These are phyloP conservation scores for Malurus elegans DNA, from an alignment of 2,113 vertebrate genomes.

Conservation along the genomic window DNA sequence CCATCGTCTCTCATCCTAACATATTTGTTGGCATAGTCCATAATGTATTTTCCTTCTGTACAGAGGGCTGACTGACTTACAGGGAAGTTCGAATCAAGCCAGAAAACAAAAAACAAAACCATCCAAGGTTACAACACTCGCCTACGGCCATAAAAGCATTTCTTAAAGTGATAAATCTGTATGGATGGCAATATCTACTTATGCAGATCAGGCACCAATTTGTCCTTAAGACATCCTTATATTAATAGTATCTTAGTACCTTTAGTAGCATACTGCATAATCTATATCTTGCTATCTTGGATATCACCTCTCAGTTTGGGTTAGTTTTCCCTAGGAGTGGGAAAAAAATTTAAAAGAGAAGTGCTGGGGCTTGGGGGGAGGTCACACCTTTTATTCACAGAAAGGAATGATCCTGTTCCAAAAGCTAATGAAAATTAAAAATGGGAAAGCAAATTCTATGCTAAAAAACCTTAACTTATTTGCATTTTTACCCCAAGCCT, in stretches of 20 bases:
- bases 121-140: not conserved
- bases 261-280: not conserved
- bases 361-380: fast-evolving
- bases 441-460: not conserved
- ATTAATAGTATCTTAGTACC: not conserved
- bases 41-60: not conserved
- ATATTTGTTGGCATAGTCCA: not conserved
- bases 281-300: not conserved
- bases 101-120: not conserved
- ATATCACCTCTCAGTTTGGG: not conserved
- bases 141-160: not conserved
- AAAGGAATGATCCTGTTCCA: not conserved
- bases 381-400: not conserved
- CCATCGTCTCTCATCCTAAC: not conserved
- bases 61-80: not conserved
- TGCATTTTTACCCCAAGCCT: not conserved
- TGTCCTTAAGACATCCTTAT: not conserved
- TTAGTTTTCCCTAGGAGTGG: not conserved
- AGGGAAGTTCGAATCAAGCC: not conserved
- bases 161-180: not conserved
- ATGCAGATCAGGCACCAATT: not conserved
- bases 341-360: not conserved
- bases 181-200: not conserved
- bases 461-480: not conserved
- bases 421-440: not conserved